Conservation (phyloP, 2,113 vertebrate genomes). For the Callipepla squamata region DNA sequence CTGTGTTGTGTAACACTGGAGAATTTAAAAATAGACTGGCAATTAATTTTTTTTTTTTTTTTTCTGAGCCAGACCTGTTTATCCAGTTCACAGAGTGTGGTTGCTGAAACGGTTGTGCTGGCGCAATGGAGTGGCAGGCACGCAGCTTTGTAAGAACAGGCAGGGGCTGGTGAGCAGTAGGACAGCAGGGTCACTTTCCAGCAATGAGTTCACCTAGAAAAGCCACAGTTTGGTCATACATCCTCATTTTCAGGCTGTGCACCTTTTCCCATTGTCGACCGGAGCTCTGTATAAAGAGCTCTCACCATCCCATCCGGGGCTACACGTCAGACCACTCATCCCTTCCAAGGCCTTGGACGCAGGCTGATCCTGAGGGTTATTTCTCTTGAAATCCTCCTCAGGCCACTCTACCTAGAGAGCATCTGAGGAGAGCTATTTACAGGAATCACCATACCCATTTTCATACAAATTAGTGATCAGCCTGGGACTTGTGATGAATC, state of each 20-base stretch:
- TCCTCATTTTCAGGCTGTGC: background rate
- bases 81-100: background rate
- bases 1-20: background rate
- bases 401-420: background rate
- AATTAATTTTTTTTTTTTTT: background rate
- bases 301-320: background rate
- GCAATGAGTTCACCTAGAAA: background rate
- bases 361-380: background rate
- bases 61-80: slow-evolving; percentile 28
- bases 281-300: background rate
- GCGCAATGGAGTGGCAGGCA: background rate
- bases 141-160: rapidly evolving
- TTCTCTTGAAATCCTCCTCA: background rate
- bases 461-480: slow-evolving; percentile 43
- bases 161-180: background rate
- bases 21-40: slow-evolving; percentile 53
- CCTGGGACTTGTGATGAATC: slow-evolving; percentile 20
- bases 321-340: background rate
- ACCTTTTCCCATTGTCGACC: background rate
- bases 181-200: background rate
- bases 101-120: background rate
- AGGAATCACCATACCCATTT: slow-evolving; percentile 13
- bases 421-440: background rate
- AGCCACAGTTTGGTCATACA: background rate
- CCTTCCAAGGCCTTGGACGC: background rate